A percentile compares a stretch with the other conserved stretches of the same genome.
Conservation (phyloP, 2,888 invertebrate genomes). For the Drosophila yooni region DNA sequence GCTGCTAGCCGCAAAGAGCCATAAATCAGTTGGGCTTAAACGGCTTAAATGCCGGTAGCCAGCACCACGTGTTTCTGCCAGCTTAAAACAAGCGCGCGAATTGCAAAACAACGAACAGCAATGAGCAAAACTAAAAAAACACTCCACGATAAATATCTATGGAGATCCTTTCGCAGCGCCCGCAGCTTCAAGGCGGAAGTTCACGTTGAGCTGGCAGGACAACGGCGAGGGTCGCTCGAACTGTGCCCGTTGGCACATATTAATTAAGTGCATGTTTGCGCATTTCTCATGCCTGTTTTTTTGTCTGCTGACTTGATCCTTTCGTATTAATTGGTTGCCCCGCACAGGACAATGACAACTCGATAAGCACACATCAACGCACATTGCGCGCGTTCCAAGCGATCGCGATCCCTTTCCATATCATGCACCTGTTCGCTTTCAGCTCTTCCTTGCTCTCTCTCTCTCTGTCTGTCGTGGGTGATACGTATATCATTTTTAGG, state of each 20-base stretch:
- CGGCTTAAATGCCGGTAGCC: slow-evolving; percentile 75
- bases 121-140: background rate
- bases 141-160: slow-evolving; percentile 57
- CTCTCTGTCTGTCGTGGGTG: slow-evolving; percentile 61
- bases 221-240: slow-evolving; percentile 26
- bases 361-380: slow-evolving; percentile 81
- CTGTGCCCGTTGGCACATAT: slow-evolving; percentile 64
- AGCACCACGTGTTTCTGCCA: slow-evolving; percentile 36
- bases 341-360: slow-evolving; percentile 79
- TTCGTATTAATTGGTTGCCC: slow-evolving; percentile 64
- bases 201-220: slow-evolving; percentile 34
- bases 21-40: slow-evolving; percentile 70
- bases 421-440: slow-evolving; percentile 5
- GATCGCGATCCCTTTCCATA: slow-evolving; percentile 31
- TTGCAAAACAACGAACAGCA: slow-evolving; percentile 32
- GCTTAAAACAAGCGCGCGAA: slow-evolving; percentile 67
- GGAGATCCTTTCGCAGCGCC: slow-evolving; percentile 44
- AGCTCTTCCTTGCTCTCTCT: background rate
- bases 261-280: slow-evolving; percentile 74
- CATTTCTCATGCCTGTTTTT: slow-evolving; percentile 52
- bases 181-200: slow-evolving; percentile 62
- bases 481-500: slow-evolving; percentile 69
- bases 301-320: slow-evolving; percentile 39
- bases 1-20: slow-evolving; percentile 17
- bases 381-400: slow-evolving; percentile 63